Evolutionary conservation across 1,140 invertebrate species (phyloP), one percentile per base, ranked within the genome.

Genomic region (Caenorhabditis remanei): DNA sequence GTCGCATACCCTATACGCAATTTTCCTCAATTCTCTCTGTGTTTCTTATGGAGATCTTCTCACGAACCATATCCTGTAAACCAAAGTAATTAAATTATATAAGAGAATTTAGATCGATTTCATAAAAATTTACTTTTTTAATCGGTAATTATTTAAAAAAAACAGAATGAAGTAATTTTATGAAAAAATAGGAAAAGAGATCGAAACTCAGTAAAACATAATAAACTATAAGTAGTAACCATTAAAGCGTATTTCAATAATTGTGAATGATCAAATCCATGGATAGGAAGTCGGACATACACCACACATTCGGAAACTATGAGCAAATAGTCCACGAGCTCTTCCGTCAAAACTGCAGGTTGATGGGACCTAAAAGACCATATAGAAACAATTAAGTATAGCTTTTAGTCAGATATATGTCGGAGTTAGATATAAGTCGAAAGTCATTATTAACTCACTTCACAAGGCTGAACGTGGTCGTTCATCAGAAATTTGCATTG

Each of bases 401-500:
- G 4, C 9, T 9, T 16, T 53, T 4, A 53, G 1, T 2, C 50
- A 53, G 50, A 1, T 4, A 53, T 53, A 13, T 53, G 0, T n/a
- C n/a, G n/a, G n/a, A 32, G 32, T 32, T 32, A 32, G 32, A 32
- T 1, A 53, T 16, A 16, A 53, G 0, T 53, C 16, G 1, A 4
- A 53, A 13, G 4, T 13, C 1, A 53, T 40, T 65, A 0, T 40
- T 7, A 4, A 71, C 43, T 3, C 6, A 90, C 90, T 86, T 92
- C 90, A 75, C 90, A 91, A n/a, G 90, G 91, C 32, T 87, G 86
- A 55, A 87, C 84, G 19, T 63, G 46, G 13, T 82, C 79, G 21
- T 84, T 63, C n/a, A 84, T 41, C 5, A 71, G 84, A 50, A 71
- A 86, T 14, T 87, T 86, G 85, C 90, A 90, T 41, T 89, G 83